Percentiles rank a stretch among this genome's conserved stretches.
phyloP scores from a whole-genome alignment of 2,888 invertebrate species.

The Ectemnius continuus region DNA sequence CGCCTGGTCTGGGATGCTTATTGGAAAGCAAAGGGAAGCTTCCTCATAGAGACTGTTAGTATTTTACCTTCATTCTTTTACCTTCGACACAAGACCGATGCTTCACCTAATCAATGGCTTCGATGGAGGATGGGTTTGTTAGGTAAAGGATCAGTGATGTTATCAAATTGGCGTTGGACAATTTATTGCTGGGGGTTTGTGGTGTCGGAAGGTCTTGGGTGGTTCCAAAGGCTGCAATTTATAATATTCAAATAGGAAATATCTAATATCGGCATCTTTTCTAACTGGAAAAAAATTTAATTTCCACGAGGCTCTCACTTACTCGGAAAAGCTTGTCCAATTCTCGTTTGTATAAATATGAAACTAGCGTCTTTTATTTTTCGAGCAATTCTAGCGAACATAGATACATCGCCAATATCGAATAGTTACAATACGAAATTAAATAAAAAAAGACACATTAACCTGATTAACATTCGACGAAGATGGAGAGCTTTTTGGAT shows the following conservation, averaged over 20 bases:
- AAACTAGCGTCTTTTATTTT: conserved; percentile 51
- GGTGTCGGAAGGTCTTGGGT: conserved; percentile 36
- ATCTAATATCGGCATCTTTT: background rate
- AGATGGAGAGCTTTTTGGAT: too few species aligned
- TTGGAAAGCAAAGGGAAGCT: too few species aligned
- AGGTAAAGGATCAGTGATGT: conserved; percentile 34
- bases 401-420: too few species aligned
- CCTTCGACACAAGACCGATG: conserved; percentile 67
- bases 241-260: background rate
- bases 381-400: background rate
- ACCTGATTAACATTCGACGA: too few species aligned
- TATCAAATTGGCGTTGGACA: conserved; percentile 57
- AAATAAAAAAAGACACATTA: too few species aligned
- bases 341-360: conserved; percentile 22
- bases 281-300: background rate
- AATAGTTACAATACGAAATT: too few species aligned
- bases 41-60: conserved; percentile 4
- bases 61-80: conserved; percentile 74
- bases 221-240: conserved; percentile 23
- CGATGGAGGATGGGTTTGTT: conserved; percentile 17
- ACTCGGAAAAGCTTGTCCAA: conserved; percentile 41
- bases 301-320: conserved; percentile 32
- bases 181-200: conserved; percentile 48
- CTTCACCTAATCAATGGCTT: conserved; percentile 20
- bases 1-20: too few species aligned